Evolutionary conservation across 2,888 invertebrate species (phyloP).

Genomic region (Nephrotoma guestfalica): DNA sequence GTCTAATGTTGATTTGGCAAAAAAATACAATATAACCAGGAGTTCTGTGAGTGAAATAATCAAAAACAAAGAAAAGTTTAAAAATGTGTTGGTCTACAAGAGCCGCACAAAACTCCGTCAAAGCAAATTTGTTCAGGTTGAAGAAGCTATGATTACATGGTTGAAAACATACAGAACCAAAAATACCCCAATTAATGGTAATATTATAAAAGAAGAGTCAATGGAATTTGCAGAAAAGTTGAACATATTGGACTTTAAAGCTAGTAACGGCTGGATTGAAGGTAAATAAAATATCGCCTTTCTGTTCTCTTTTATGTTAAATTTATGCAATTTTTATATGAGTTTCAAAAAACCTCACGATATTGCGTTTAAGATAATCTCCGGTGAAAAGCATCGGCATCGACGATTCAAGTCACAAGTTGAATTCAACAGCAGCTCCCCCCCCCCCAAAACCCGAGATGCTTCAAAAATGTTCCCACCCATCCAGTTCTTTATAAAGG

Average conservation of each 20-base stretch:
- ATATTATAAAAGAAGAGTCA: not conserved
- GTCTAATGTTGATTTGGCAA: no score
- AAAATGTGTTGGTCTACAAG: not conserved
- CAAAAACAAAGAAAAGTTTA: not conserved
- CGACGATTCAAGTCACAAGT: not conserved
- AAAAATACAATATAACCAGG: no score
- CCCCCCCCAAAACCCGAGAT: no score
- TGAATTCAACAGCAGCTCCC: not conserved
- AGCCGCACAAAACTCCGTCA: not conserved
- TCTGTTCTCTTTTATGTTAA: no score
- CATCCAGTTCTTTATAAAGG: no score
- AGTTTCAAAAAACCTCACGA: not conserved
- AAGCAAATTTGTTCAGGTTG: not conserved
- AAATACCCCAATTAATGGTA: not conserved
- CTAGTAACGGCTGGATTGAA: not conserved
- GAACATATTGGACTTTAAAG: not conserved
- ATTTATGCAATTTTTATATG: not conserved
- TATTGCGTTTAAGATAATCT: not conserved
- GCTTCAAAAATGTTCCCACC: no score
- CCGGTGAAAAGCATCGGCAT: not conserved
- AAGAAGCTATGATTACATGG: not conserved
- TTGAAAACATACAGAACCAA: not conserved
- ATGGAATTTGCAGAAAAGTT: not conserved
- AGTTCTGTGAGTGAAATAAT: no score
- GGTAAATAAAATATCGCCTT: no score